Evolutionary conservation across 2,888 invertebrate genomes (phyloP), one percentile per base, ranked within the genome.

Genomic region (Deladenus siricidicola): DNA sequence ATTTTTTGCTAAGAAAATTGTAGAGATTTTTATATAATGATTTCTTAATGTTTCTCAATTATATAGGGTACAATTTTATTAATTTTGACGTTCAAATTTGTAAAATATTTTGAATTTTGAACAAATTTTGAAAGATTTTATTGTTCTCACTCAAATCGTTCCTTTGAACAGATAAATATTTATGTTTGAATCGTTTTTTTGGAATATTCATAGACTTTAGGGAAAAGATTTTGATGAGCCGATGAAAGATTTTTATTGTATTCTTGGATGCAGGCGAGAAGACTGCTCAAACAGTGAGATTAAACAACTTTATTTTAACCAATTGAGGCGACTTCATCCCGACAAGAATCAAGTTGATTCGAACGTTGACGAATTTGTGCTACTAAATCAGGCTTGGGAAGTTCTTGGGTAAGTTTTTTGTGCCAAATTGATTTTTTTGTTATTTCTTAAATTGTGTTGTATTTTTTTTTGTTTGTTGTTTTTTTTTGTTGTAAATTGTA

Each of bases 241-340:
- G 6, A 75, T 75, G 75, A 66, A 65, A 49, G 71, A 65, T 44
- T 75, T 73, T 64, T 75, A 75, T 65, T 68, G 71, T 17, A 67
- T 75, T 24, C 60, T 75, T 19, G 66, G 60, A 47, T 62, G 68
- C 49, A 55, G 6, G 6, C 39, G 61, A 6, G 66, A 66, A 51
- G 45, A 45, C 14, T 64, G 66, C 24, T 42, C 60, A 2, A 55
- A 44, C 29, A 68, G 70, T 6, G 66, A 69, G 48, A 56, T 76
- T 42, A 76, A 75, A 59, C 63, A 66, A 53, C 68, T 70, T 17
- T 76, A 75, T 67, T 72, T 72, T 62, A 43, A 64, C 26, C 67
- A 63, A 48, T 51, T 70, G 50, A 47, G 63, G 56, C 56, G 30
- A 14, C 61, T 65, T 10, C 75, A 75, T 63, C 75, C 75, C 1